These are phyloP conservation scores for Leptodirus hochenwartii DNA, from an alignment of 2,888 invertebrate species.

Conservation along the genomic window DNA sequence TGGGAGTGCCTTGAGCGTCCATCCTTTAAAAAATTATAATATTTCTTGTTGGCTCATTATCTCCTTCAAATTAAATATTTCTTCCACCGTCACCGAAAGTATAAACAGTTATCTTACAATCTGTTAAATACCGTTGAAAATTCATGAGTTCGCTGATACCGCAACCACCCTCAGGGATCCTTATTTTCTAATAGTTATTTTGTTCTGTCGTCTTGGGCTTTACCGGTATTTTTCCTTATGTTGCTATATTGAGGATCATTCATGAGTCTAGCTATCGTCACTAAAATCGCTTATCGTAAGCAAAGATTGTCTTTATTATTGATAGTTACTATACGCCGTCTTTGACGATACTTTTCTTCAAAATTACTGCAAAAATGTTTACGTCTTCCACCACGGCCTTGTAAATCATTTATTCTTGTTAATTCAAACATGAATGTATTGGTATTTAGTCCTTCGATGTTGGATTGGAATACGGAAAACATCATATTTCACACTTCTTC, in stretches of 20 bases:
- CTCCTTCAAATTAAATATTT: constrained; percentile 10
- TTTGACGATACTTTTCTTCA: constrained; percentile 9
- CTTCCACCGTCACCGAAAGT: constrained; percentile 9
- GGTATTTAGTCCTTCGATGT: constrained; percentile 9
- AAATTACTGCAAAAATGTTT: constrained; percentile 4
- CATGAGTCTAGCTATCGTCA: constrained; percentile 8
- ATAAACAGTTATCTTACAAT: constrained; percentile 12
- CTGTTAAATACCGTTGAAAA: no score
- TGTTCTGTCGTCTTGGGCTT: constrained; percentile 6
- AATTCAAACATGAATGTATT: constrained; percentile 12
- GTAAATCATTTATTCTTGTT: constrained; percentile 9
- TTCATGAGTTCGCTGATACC: no score
- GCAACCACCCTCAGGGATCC: no score
- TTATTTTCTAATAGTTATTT: constrained; percentile 2
- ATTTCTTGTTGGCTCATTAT: constrained; percentile 2
- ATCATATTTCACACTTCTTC: constrained; percentile 8
- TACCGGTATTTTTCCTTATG: constrained; percentile 7
- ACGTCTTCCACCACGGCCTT: constrained; percentile 7
- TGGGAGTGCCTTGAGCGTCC: no score
- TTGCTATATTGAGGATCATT: constrained; percentile 10
- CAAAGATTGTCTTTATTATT: constrained; percentile 12
- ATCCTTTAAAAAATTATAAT: no score
- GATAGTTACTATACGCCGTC: constrained; percentile 9
- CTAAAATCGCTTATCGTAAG: constrained; percentile 11
- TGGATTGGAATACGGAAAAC: constrained; percentile 7